Evolutionary conservation across 1,140 invertebrate genomes (phyloP).

Genomic region (Sminthurides bifidus): DNA sequence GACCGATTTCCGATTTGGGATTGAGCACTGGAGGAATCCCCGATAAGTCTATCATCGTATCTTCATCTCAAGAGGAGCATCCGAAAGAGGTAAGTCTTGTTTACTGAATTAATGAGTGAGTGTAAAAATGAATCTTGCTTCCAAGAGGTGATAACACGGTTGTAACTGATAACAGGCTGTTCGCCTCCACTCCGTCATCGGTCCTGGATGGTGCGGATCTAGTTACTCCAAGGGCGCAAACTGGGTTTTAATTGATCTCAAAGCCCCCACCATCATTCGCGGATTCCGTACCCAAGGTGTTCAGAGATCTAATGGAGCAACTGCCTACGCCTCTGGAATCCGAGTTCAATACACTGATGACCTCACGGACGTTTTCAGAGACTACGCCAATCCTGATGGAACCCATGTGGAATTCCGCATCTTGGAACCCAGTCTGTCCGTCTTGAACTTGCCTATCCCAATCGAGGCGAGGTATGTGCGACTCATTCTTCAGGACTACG

Average conservation of each 20-base stretch:
- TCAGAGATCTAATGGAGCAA: slow-evolving; percentile 56
- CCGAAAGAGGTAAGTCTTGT: slow-evolving; percentile 61
- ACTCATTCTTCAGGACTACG: slow-evolving; percentile 79
- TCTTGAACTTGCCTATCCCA: slow-evolving; percentile 76
- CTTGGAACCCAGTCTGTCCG: slow-evolving; percentile 70
- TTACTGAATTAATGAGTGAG: neutral
- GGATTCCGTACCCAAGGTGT: slow-evolving; percentile 83
- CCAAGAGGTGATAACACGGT: slow-evolving; percentile 20
- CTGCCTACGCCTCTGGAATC: slow-evolving; percentile 77
- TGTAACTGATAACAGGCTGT: slow-evolving; percentile 47
- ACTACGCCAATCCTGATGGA: slow-evolving; percentile 81
- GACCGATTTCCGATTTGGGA: slow-evolving; percentile 76
- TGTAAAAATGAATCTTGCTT: no score
- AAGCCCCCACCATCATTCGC: slow-evolving; percentile 76
- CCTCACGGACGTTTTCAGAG: slow-evolving; percentile 74
- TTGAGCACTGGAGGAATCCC: slow-evolving; percentile 77
- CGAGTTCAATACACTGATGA: slow-evolving; percentile 76
- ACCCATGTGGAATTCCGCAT: slow-evolving; percentile 85
- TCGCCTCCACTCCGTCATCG: slow-evolving; percentile 58
- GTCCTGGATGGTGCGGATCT: slow-evolving; percentile 79
- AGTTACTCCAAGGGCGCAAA: slow-evolving; percentile 69
- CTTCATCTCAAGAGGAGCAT: slow-evolving; percentile 66
- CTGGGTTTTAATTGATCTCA: slow-evolving; percentile 76
- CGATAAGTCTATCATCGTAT: slow-evolving; percentile 76
- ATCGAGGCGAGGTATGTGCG: slow-evolving; percentile 81